Conservation (phyloP, 2,888 invertebrate species). For the Empis livida region DNA sequence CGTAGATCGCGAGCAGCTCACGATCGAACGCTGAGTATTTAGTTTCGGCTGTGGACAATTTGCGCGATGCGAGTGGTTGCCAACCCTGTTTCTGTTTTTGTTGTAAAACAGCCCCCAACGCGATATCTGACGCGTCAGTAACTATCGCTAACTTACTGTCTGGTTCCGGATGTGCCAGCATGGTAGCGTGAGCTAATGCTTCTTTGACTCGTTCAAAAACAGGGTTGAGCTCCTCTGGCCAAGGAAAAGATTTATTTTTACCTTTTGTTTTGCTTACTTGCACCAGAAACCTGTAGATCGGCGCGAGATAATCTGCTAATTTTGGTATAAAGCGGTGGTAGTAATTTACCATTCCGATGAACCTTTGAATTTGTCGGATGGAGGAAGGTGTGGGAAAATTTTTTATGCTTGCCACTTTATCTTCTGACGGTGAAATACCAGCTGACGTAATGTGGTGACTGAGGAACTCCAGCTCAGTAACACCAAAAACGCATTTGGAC, state of each 20-base stretch:
- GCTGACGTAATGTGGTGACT: neutral
- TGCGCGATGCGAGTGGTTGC: neutral
- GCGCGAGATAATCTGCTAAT: neutral
- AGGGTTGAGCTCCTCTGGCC: neutral
- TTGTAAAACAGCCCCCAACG: slow-evolving; percentile 1
- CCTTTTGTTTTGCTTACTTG: neutral
- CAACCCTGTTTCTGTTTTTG: neutral
- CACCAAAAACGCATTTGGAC: slow-evolving; percentile 5
- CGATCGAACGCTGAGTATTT: slow-evolving; percentile 1
- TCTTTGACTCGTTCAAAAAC: slow-evolving; percentile 1
- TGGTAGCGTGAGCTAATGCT: neutral
- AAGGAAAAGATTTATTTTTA: neutral
- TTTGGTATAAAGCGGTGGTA: slow-evolving; percentile 4
- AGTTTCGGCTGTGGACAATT: neutral
- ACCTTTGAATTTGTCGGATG: neutral
- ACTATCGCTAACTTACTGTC: neutral
- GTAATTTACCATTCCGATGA: slow-evolving; percentile 1
- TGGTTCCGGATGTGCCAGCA: neutral
- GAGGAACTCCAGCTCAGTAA: slow-evolving; percentile 1
- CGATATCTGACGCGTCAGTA: slow-evolving; percentile 1
- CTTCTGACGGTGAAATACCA: slow-evolving; percentile 1
- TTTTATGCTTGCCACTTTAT: neutral
- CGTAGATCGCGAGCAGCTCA: neutral
- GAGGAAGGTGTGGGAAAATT: neutral
- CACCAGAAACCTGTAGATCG: neutral